These are phyloP conservation scores for Cyclura pinguis DNA, from an alignment of 2,797 vertebrate species.

Conservation along the genomic window DNA sequence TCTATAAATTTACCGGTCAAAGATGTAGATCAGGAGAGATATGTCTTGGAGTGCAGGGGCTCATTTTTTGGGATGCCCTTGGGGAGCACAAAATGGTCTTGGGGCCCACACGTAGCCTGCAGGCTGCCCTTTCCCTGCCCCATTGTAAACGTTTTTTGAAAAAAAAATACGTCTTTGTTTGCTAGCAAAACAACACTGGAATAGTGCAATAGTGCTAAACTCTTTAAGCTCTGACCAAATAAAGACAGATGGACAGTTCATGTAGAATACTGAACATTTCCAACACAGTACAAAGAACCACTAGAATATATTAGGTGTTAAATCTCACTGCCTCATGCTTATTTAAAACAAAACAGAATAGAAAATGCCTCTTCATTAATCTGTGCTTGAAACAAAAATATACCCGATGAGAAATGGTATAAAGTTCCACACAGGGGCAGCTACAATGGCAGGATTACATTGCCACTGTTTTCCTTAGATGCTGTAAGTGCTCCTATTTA, in stretches of 20 bases:
- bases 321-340: neutral
- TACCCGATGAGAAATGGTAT: conserved; percentile 31
- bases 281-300: conserved; percentile 7
- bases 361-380: conserved; percentile 37
- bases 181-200: conserved; percentile 6
- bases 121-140: too few relatives aligned
- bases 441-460: neutral
- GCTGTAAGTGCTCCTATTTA: conserved; percentile 28
- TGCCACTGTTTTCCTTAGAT: conserved; percentile 25
- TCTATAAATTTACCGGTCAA: neutral
- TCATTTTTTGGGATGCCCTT: too few relatives aligned
- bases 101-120: too few relatives aligned
- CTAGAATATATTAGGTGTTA: conserved; percentile 1
- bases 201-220: neutral
- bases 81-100: too few relatives aligned
- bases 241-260: conserved; percentile 18
- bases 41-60: too few relatives aligned
- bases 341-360: conserved; percentile 30
- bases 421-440: conserved; percentile 13
- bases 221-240: conserved; percentile 24
- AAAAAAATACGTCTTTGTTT: neutral
- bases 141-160: neutral
- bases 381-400: conserved; percentile 30
- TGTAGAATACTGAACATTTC: neutral
- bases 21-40: neutral